A percentile compares a stretch with the other conserved stretches of the same genome.
Conservation (phyloP, 2,888 invertebrate genomes). For the Xanthia icteritia region DNA sequence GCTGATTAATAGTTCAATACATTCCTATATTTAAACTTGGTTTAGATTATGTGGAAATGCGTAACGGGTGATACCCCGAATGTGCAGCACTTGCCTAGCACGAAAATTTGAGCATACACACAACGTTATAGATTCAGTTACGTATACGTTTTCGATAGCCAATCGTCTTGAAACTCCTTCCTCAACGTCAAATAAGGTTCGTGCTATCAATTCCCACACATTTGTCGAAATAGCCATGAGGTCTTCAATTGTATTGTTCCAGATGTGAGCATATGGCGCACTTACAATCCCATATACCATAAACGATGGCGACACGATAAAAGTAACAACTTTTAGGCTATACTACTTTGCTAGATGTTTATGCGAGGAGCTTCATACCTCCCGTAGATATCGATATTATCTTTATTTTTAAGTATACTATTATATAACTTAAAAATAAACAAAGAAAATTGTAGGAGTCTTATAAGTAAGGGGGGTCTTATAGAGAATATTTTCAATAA, state of each 20-base stretch:
- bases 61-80: slow-evolving; percentile 6
- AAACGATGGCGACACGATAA: background rate
- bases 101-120: background rate
- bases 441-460: background rate
- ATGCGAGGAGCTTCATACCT: background rate
- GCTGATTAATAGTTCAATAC: slow-evolving; percentile 57
- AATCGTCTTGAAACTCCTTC: background rate
- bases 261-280: background rate
- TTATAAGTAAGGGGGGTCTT: background rate
- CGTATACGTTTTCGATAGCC: background rate
- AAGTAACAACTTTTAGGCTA: too few relatives aligned
- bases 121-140: background rate
- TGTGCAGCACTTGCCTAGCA: background rate
- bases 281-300: background rate
- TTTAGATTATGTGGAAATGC: slow-evolving; percentile 35
- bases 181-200: too few relatives aligned
- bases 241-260: slow-evolving; percentile 2
- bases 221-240: background rate
- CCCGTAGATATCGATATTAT: slow-evolving; percentile 1
- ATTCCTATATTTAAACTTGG: slow-evolving; percentile 45
- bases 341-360: slow-evolving; percentile 3
- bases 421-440: background rate
- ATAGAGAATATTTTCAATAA: too few relatives aligned
- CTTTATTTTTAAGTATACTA: too few relatives aligned
- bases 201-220: background rate